phyloP scores from a whole-genome alignment of 2,113 vertebrate species.

The Dendrocopos noguchii region DNA sequence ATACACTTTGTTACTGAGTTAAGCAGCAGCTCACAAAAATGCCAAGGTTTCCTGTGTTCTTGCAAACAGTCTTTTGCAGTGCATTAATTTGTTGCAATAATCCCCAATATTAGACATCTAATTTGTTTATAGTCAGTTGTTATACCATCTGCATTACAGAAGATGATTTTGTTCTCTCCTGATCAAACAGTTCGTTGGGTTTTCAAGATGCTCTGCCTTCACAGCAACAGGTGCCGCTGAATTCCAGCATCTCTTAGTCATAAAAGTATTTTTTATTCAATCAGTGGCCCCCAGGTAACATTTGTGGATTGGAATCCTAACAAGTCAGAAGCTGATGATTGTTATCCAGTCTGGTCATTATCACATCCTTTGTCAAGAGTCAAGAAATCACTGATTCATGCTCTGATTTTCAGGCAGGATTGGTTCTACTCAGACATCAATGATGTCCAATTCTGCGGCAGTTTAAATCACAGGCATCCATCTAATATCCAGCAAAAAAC shows the following conservation, averaged over 20 bases:
- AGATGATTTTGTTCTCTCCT: background rate
- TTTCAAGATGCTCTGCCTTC: constrained; percentile 42
- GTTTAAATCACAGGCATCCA: constrained; percentile 60
- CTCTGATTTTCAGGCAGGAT: constrained; percentile 76
- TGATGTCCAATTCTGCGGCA: constrained; percentile 65
- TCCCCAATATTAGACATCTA: background rate
- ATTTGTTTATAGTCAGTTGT: constrained; percentile 2
- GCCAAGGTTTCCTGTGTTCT: background rate
- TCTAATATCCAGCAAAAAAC: constrained; percentile 15
- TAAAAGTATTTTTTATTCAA: constrained; percentile 64
- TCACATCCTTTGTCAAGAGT: constrained; percentile 66
- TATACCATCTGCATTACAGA: constrained; percentile 3
- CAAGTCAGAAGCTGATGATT: constrained; percentile 60
- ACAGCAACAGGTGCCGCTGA: background rate
- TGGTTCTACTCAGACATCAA: constrained; percentile 74
- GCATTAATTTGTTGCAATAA: constrained; percentile 16
- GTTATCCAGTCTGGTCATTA: constrained; percentile 71
- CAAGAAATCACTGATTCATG: constrained; percentile 74
- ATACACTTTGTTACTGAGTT: background rate
- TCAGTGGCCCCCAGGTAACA: constrained; percentile 63
- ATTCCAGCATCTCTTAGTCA: constrained; percentile 36
- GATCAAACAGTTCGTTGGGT: constrained; percentile 35
- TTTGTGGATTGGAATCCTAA: constrained; percentile 62
- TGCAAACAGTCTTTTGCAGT: background rate
- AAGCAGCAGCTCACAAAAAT: constrained; percentile 21